Evolutionary conservation across 1,140 invertebrate genomes (phyloP).

Genomic region (Acromyrmex echinatior): DNA sequence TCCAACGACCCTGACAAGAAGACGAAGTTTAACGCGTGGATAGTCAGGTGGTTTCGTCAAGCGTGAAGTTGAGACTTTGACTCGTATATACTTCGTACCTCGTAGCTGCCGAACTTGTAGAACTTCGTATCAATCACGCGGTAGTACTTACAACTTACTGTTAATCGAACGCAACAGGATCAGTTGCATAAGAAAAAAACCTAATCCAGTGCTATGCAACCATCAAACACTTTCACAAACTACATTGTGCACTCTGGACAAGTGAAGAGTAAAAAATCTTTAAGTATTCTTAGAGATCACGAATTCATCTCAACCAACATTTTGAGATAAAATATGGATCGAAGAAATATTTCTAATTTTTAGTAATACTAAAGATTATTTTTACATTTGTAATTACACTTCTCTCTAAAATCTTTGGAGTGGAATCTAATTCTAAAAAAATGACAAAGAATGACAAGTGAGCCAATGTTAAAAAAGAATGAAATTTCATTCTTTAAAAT

Average conservation of each 20-base stretch:
- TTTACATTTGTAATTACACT: neutral
- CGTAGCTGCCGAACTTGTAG: constrained; percentile 12
- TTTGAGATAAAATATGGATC: neutral
- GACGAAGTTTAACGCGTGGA: constrained; percentile 69
- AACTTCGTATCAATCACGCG: constrained; percentile 25
- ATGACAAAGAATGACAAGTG: too few species aligned
- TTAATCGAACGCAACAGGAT: constrained; percentile 27
- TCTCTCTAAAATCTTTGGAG: neutral
- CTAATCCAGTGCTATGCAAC: neutral
- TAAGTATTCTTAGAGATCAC: neutral
- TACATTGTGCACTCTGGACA: neutral
- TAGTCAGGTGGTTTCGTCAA: constrained; percentile 69
- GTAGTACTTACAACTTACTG: neutral
- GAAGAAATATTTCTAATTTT: neutral
- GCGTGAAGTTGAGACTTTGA: constrained; percentile 67
- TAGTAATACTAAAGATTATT: neutral
- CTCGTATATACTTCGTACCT: constrained; percentile 57
- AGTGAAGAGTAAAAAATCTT: neutral
- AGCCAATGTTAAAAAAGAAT: too few species aligned
- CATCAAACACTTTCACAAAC: neutral
- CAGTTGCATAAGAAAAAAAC: constrained; percentile 18
- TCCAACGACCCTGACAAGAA: constrained; percentile 54
- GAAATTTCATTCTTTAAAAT: too few species aligned
- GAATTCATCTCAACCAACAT: neutral
- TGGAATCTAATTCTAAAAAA: too few species aligned